phyloP scores from a whole-genome alignment of 1,140 invertebrate genomes.

The Sminthurinus signatus region DNA sequence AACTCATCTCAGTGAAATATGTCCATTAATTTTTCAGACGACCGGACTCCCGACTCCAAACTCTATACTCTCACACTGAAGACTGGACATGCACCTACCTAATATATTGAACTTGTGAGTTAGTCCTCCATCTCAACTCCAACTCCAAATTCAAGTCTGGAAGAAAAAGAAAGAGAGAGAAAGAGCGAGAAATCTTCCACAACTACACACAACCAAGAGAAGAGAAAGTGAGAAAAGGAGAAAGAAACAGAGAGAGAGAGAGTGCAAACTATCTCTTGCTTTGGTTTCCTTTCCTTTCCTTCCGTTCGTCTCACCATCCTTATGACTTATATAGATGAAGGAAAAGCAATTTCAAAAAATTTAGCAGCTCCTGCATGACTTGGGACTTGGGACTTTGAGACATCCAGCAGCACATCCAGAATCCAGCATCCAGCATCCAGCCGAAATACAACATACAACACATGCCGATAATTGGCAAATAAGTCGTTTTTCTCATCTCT shows the following conservation, averaged over 20 bases:
- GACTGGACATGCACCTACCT: conserved; percentile 1
- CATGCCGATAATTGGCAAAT: conserved; percentile 39
- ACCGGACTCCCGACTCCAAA: conserved; percentile 12
- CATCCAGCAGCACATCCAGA: too few species aligned
- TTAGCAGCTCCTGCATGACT: conserved; percentile 27
- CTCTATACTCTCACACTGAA: not conserved
- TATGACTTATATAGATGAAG: conserved; percentile 31
- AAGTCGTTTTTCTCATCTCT: conserved; percentile 29
- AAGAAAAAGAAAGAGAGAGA: not conserved
- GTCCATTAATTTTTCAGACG: conserved; percentile 42
- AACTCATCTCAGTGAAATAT: conserved; percentile 39
- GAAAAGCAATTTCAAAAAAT: conserved; percentile 36
- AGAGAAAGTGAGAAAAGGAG: not conserved
- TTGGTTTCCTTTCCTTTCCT: not conserved
- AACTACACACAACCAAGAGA: too few species aligned
- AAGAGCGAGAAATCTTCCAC: not conserved
- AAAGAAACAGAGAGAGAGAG: not conserved
- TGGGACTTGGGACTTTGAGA: conserved; percentile 7
- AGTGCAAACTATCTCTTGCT: not conserved
- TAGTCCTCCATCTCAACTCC: not conserved
- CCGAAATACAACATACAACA: conserved; percentile 14
- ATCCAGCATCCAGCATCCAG: too few species aligned
- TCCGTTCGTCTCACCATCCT: not conserved
- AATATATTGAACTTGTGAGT: conserved; percentile 15
- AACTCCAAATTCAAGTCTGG: too few species aligned